Evolutionary conservation across 1,140 invertebrate species (phyloP).

Genomic region (Drosophila jambulina): DNA sequence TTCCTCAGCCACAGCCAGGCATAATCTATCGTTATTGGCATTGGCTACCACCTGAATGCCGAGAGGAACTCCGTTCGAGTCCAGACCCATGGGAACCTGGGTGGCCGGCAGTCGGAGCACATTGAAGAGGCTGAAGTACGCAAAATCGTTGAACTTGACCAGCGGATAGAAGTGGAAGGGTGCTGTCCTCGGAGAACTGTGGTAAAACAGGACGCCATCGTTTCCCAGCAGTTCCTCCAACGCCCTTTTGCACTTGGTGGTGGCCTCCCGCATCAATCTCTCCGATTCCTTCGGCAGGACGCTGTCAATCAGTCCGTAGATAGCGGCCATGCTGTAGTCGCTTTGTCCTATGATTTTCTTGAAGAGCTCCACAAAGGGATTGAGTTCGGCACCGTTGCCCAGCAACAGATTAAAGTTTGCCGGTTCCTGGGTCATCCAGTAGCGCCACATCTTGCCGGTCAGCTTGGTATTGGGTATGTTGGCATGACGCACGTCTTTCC

Average conservation of each 20-base stretch:
- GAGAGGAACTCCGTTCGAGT: slow-evolving; percentile 90
- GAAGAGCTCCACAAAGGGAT: slow-evolving; percentile 86
- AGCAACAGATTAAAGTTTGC: slow-evolving; percentile 88
- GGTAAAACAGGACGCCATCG: slow-evolving; percentile 94
- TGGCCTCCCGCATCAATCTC: slow-evolving; percentile 88
- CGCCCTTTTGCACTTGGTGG: slow-evolving; percentile 87
- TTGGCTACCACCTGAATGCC: slow-evolving; percentile 93
- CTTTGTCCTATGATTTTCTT: slow-evolving; percentile 87
- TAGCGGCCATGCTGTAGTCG: slow-evolving; percentile 88
- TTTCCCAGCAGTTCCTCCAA: slow-evolving; percentile 90
- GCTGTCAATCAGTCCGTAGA: slow-evolving; percentile 89
- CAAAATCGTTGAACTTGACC: slow-evolving; percentile 94
- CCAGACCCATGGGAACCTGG: slow-evolving; percentile 92
- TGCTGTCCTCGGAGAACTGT: slow-evolving; percentile 92
- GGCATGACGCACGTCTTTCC: slow-evolving; percentile 77
- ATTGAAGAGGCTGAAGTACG: slow-evolving; percentile 96
- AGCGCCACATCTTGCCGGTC: slow-evolving; percentile 89
- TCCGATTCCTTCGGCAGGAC: slow-evolving; percentile 88
- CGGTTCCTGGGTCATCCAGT: slow-evolving; percentile 90
- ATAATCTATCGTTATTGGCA: slow-evolving; percentile 92
- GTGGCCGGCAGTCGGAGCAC: slow-evolving; percentile 93
- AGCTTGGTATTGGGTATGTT: slow-evolving; percentile 87
- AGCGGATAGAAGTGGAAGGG: slow-evolving; percentile 94
- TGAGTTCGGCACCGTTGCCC: slow-evolving; percentile 87
- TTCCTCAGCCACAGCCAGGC: slow-evolving; percentile 93